phyloP scores from a whole-genome alignment of 2,113 vertebrate genomes.

The Psittacula cyanocephala region DNA sequence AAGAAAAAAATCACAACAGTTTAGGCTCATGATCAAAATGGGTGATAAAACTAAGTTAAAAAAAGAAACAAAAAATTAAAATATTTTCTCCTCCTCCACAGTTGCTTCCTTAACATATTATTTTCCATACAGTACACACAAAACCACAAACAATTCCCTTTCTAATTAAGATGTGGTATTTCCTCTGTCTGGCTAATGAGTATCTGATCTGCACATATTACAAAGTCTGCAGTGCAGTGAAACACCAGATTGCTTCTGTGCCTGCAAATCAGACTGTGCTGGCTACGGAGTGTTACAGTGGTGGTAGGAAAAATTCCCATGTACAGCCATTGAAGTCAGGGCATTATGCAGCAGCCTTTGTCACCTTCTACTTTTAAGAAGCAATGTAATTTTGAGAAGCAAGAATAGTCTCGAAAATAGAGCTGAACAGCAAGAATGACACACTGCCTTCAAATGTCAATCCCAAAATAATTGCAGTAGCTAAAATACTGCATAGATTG shows the following conservation, averaged over 20 bases:
- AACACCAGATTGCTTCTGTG: background rate
- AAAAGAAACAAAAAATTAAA: background rate
- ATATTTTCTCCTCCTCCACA: background rate
- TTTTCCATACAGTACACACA: background rate
- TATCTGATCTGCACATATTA: background rate
- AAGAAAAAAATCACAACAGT: background rate
- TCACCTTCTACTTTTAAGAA: background rate
- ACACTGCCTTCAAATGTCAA: background rate
- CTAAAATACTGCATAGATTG: background rate
- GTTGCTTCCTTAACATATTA: background rate
- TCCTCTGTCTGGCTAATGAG: background rate
- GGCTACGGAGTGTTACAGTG: background rate
- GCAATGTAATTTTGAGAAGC: background rate
- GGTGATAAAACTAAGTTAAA: background rate
- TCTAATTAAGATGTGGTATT: constrained; percentile 1
- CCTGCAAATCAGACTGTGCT: background rate
- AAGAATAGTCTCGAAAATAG: background rate
- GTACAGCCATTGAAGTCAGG: background rate
- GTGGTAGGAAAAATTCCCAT: background rate
- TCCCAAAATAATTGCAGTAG: background rate
- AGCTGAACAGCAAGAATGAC: background rate
- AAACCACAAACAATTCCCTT: background rate
- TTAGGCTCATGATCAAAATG: background rate
- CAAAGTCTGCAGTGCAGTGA: background rate
- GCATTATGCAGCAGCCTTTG: background rate